Percentiles rank a stretch among this genome's conserved stretches.
Evolutionary conservation across 2,113 vertebrate species (phyloP).

Genomic region (Irena cyanogastra): DNA sequence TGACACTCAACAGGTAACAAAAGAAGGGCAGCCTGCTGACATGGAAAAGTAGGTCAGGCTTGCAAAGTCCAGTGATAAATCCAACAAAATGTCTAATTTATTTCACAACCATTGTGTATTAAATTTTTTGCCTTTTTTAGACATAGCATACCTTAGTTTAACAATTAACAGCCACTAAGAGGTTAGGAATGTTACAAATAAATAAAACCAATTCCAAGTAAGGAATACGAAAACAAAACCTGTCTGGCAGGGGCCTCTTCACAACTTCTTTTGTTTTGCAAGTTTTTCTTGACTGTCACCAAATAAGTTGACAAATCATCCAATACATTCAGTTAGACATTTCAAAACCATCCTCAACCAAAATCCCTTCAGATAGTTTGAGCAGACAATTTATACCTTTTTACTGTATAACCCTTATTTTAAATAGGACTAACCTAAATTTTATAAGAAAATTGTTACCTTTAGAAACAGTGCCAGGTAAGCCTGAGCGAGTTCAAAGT

Average conservation of each 20-base stretch:
- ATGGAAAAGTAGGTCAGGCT: background rate
- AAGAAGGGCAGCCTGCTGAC: background rate
- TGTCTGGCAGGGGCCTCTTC: background rate
- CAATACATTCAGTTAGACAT: background rate
- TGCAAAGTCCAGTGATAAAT: background rate
- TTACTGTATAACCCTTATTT: background rate
- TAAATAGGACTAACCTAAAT: background rate
- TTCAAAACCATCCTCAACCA: background rate
- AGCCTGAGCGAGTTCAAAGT: constrained; percentile 91
- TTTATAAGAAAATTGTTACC: constrained; percentile 60
- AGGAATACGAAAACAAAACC: background rate
- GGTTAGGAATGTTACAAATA: background rate
- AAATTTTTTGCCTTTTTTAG: background rate
- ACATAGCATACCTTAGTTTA: background rate
- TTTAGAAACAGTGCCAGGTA: constrained; percentile 93
- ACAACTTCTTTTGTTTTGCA: background rate
- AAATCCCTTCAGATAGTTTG: accelerated
- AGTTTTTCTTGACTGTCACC: background rate
- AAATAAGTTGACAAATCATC: background rate
- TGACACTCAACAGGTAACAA: background rate
- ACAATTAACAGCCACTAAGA: background rate
- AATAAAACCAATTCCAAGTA: background rate
- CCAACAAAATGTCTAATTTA: background rate
- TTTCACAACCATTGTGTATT: background rate
- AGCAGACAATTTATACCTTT: background rate